A percentile compares a stretch with the other conserved stretches of the same genome.
Evolutionary conservation across 2,797 vertebrate genomes (phyloP).

Genomic region (Pangasius larnaudii): DNA sequence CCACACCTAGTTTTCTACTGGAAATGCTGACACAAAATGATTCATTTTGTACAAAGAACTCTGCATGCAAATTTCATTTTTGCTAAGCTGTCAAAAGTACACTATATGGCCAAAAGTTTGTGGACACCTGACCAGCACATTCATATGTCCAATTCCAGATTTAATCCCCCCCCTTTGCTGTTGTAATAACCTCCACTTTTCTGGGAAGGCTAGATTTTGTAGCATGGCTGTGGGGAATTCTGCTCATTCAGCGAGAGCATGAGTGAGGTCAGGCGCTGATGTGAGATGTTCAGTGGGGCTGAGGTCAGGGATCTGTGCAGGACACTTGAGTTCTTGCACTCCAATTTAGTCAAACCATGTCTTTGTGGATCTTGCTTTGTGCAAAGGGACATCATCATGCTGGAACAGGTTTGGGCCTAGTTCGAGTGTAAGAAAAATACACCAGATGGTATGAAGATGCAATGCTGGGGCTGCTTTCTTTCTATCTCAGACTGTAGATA

Average conservation of each 20-base stretch:
- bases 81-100: background rate
- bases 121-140: background rate
- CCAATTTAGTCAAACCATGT: background rate
- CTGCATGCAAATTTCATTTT: background rate
- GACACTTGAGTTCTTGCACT: background rate
- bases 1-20: background rate
- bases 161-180: too few species aligned
- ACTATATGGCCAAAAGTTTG: background rate
- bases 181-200: background rate
- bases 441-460: background rate
- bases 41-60: background rate
- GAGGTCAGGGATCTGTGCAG: background rate
- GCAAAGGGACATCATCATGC: background rate
- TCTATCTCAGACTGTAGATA: background rate
- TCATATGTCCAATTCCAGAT: background rate
- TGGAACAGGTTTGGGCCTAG: background rate
- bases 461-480: background rate
- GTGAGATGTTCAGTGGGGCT: background rate
- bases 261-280: background rate
- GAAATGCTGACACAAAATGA: background rate
- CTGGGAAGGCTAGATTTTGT: background rate
- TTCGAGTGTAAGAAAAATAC: background rate
- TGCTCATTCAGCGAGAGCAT: background rate
- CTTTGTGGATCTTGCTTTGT: background rate
- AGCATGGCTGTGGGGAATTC: background rate